Base-by-base conservation (phyloP, 2,797 vertebrate species). In the Tangara arthus region DNA sequence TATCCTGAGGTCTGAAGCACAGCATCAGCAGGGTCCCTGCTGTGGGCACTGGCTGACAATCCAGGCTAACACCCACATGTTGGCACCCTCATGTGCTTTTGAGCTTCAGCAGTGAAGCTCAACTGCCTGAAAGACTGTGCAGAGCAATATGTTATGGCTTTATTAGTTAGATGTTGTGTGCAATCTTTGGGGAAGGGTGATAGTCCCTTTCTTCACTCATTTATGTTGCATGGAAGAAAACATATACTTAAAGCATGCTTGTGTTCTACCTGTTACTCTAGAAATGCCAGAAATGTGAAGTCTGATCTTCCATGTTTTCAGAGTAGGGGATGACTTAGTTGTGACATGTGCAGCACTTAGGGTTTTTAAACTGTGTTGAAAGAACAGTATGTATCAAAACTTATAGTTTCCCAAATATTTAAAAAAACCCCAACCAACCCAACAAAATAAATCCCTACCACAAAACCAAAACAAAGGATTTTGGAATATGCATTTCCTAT, bases 321-420 rank as follows among this genome's bases (percentile, higher is more conserved):
- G 32, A 17, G 9, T 0, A 0, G 4, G 6, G 34, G 10, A 11
- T 1, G 9, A 41, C 27, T 76, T 61, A 34, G 21, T 30, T 49
- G 15, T 84, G 59, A 84, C 59, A 73, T 73, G 64, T 53, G 34
- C n/a, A 76, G 16, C 13, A 49, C 41, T 52, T 17, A 52, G 6
- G 15, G 3, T 42, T 81, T 85, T 69, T 30, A 59, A 94, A 82
- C 35, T 35, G 20, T n/a, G 8, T 35, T 87, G 49, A 72, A 90
- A 82, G 12, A 90, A 42, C 5, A 21, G 7, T 7, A 4, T 13
- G 17, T 46, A 50, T 17, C 1, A 68, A 79, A 81, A 42, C 4
- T 7, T 27, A 20, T 5, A 57, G 23, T 57, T 90, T 73, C 34
- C 4, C 32, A 56, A 44, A 56, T 71, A 39, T 14, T 32, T 15